Conservation (phyloP, 2,888 invertebrate genomes). For the Clistopyga incitator region DNA sequence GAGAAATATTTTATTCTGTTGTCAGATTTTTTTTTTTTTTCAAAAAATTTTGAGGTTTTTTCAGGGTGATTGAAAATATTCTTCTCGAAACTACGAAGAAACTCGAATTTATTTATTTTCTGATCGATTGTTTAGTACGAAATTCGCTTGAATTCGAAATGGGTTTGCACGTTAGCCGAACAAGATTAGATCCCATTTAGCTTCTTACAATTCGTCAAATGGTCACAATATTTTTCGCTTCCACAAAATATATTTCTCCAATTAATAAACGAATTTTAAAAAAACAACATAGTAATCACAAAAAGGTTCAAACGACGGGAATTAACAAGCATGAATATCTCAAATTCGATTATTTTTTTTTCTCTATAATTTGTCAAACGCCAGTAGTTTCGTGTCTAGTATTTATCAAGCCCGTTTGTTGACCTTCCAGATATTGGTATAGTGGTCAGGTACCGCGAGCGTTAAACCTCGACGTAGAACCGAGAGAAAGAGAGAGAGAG, state of each 20-base stretch:
- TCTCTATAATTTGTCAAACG: not conserved
- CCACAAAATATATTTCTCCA: no score
- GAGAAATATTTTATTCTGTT: not conserved
- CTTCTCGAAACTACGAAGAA: no score
- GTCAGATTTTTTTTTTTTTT: not conserved
- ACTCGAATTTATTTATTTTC: no score
- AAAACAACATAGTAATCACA: not conserved
- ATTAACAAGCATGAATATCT: not conserved
- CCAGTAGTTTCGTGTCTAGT: not conserved
- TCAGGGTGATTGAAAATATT: no score
- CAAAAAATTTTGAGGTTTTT: no score
- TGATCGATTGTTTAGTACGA: no score
- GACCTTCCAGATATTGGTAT: not conserved
- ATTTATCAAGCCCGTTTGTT: not conserved
- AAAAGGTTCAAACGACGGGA: not conserved
- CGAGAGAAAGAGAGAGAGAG: not conserved
- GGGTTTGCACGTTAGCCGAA: no score
- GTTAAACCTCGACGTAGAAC: constrained; percentile 5
- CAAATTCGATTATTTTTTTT: not conserved
- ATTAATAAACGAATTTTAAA: not conserved
- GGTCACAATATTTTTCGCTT: no score
- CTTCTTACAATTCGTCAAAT: no score
- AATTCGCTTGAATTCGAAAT: no score
- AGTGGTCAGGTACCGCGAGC: not conserved
- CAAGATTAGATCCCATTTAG: no score